These are phyloP conservation scores for Genyomyrus donnyi DNA, from an alignment of 2,113 vertebrate genomes.

Conservation along the genomic window DNA sequence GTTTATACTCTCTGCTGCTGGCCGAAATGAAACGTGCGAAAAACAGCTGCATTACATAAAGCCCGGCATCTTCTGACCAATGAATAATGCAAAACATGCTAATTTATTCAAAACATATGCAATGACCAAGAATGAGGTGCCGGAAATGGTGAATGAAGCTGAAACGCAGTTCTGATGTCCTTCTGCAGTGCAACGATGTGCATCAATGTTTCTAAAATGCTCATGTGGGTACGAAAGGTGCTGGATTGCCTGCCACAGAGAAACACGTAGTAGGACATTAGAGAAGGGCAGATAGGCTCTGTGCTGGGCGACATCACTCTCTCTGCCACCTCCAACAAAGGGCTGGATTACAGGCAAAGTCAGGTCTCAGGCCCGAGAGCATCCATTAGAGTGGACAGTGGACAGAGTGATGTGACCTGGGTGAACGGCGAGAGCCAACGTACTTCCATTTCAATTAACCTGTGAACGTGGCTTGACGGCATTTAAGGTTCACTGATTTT, in stretches of 20 bases:
- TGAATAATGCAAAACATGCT: background rate
- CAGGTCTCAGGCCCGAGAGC: background rate
- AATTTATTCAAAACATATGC: conserved; percentile 15
- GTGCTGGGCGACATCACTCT: background rate
- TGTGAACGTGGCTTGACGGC: background rate
- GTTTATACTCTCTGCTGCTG: background rate
- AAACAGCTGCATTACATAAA: background rate
- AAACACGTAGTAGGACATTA: background rate
- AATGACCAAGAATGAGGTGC: background rate
- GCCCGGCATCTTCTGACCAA: background rate
- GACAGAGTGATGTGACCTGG: background rate
- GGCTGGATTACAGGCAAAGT: background rate
- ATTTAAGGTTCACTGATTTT: background rate
- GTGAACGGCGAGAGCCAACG: background rate
- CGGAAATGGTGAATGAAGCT: background rate
- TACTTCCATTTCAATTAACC: background rate
- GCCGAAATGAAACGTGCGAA: background rate
- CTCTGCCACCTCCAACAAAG: background rate
- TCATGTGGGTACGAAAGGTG: background rate
- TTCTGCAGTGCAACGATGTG: background rate
- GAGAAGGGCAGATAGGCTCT: background rate
- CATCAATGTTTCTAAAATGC: background rate
- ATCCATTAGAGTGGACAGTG: background rate
- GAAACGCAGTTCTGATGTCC: background rate
- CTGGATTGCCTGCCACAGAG: background rate